phyloP scores from a whole-genome alignment of 2,888 invertebrate genomes.

The Troglohyphantes excavatus region DNA sequence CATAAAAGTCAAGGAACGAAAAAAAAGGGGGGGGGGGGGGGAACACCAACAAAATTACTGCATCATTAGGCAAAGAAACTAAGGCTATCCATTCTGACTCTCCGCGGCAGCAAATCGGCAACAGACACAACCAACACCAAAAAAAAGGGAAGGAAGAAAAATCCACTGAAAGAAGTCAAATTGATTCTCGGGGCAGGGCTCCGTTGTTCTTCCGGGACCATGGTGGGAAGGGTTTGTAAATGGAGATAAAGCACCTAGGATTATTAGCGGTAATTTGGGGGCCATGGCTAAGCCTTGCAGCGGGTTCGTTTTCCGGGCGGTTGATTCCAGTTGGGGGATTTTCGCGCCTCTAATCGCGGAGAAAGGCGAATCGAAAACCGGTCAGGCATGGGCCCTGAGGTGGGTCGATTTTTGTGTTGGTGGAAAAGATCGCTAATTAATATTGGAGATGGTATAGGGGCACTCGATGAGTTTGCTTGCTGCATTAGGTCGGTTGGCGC shows the following conservation, averaged over 20 bases:
- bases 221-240: constrained; percentile 28
- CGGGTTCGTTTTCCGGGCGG: constrained; percentile 53
- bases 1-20: too few species aligned
- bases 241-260: constrained; percentile 58
- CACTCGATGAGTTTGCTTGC: neutral
- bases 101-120: constrained; percentile 10
- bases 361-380: constrained; percentile 33
- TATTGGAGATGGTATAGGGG: neutral
- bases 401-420: neutral
- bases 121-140: constrained; percentile 21
- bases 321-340: constrained; percentile 36
- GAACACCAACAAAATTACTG: constrained; percentile 55
- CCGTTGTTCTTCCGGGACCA: constrained; percentile 32
- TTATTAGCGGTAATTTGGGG: constrained; percentile 56
- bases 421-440: constrained; percentile 34
- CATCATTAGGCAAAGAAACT: constrained; percentile 53
- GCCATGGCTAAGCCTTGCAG: neutral
- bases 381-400: constrained; percentile 3
- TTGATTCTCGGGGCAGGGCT: constrained; percentile 32
- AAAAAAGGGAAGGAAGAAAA: neutral
- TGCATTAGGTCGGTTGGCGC: neutral
- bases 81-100: constrained; percentile 4
- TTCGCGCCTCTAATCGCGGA: constrained; percentile 39
- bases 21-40: too few species aligned
- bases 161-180: constrained; percentile 25